Evolutionary conservation across 1,140 invertebrate genomes (phyloP).

Genomic region (Portunus trituberculatus): DNA sequence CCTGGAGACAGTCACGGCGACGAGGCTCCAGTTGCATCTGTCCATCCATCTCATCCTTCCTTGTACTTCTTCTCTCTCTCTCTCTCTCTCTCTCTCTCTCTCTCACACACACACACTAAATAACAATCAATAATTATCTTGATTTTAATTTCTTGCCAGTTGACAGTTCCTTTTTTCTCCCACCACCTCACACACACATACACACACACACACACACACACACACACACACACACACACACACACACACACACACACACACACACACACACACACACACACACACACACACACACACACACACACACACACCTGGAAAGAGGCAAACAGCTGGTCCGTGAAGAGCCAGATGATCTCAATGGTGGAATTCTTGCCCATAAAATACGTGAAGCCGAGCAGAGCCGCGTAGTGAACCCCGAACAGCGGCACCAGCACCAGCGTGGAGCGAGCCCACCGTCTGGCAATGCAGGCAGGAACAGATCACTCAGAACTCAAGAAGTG

Average conservation of each 20-base stretch:
- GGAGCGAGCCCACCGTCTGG: constrained; percentile 86
- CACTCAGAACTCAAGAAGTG: too few species aligned
- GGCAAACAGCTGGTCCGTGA: constrained; percentile 88
- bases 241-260: neutral
- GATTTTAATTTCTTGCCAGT: too few species aligned
- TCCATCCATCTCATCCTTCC: neutral
- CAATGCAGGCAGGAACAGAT: neutral
- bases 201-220: neutral
- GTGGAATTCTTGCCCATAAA: constrained; percentile 80
- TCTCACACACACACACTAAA: neutral
- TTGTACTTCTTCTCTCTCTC: neutral
- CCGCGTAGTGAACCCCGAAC: constrained; percentile 89
- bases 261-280: neutral
- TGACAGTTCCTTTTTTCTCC: too few species aligned
- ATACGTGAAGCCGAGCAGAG: constrained; percentile 86
- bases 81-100: constrained; percentile 51
- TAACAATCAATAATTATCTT: too few species aligned
- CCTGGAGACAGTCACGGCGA: too few species aligned
- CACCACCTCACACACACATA: too few species aligned
- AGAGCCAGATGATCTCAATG: constrained; percentile 87
- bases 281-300: neutral
- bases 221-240: constrained; percentile 80
- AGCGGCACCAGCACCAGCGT: constrained; percentile 90
- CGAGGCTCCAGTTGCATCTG: too few species aligned
- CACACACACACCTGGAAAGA: constrained; percentile 86